Base-by-base conservation (phyloP, 2,797 vertebrate species). In the Loris lydekkerianus region DNA sequence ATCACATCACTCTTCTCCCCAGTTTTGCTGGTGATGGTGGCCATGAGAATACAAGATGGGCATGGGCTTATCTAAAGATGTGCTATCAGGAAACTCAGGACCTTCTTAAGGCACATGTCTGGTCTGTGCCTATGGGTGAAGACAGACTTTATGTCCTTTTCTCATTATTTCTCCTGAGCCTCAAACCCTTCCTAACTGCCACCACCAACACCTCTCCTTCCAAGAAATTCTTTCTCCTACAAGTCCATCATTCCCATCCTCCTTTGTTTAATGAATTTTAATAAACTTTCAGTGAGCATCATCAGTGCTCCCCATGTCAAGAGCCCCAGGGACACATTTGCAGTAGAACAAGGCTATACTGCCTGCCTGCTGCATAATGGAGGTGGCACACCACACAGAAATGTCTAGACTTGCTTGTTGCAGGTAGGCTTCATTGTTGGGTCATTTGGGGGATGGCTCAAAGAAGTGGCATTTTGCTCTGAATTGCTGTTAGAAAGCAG, bases 401-500 rank as follows among this genome's bases (percentile, higher is more conserved):
- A 40, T n/a, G 60, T 49, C 31, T 27, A 65, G 14, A 80, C 10
- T 31, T 86, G 60, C 18, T 67, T 20, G 2, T 58, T 67, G 9
- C 10, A 49, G 40, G 10, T 56, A 89, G 63, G 43, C 8, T 72
- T 6, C 13, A 34, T 25, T 20, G 37, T 53, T 78, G 82, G 60
- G 25, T 84, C 58, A 53, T 89, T 80, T 75, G 10, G 58, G 37
- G 40, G 2, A 76, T 5, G 1, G 5, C 8, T 84, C 63, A 75
- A 78, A 46, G n/a, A 78, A 73, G 1, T 49, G 46, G 93, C 63
- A 11, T 58, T 96, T 86, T 89, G 29, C 8, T 87, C 49, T 85
- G 61, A 23, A 34, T 56, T 63, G 6, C n/a, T 86, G 27, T 93
- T n/a, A 94, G 91, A 85, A 89, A 78, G 7, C 91, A 88, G 31